Base-by-base conservation (phyloP, 2,888 invertebrate species). In the Xestia sexstrigata region DNA sequence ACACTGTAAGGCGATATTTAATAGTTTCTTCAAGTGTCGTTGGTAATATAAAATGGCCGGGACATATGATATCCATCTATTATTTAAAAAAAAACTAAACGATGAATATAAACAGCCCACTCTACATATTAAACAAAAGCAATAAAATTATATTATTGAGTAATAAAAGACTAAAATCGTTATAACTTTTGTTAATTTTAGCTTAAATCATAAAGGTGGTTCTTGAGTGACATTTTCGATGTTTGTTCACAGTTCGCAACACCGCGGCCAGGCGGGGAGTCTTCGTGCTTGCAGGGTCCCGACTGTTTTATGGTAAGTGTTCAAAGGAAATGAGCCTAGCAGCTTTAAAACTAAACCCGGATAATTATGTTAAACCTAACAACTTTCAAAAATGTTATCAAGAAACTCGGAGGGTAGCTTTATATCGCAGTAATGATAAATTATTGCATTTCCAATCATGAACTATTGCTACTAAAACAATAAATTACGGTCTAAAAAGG, bases 281-380 rank as follows among this genome's bases (percentile, higher is more conserved):
- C 97, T 78, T 97, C 97, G 92, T 98, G 97, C 94, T 96, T 97
- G 94, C 97, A 97, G 94, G 97, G 97, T 93, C 97, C 97, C 88
- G 97, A 97, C 96, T 98, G 97, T 94, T 98, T 97, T 95, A 97
- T 97, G 97, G 97, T 97, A 94, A 97, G 97, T 97, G 88, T 88
- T 88, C 73, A 74, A 76, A 74, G 72, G 70, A 76, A 80, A 84
- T 65, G 26, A 69, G n/a, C 58, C 47, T 74, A 58, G 55, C 30
- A 72, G 52, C 15, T 30, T 67, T 35, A 26, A 81, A 72, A 60
- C 77, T 65, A 60, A 35, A 68, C n/a, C 20, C 60, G 55, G 35
- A 39, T 58, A 60, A n/a, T 30, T 55, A 23, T 49, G 49, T 85
- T 74, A 84, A 73, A 84, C 13, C 60, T 60, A 73, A 84, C 42